A percentile compares a stretch with the other conserved stretches of the same genome.
phyloP scores from a whole-genome alignment of 2,113 vertebrate species.

The Salvelinus namaycush region DNA sequence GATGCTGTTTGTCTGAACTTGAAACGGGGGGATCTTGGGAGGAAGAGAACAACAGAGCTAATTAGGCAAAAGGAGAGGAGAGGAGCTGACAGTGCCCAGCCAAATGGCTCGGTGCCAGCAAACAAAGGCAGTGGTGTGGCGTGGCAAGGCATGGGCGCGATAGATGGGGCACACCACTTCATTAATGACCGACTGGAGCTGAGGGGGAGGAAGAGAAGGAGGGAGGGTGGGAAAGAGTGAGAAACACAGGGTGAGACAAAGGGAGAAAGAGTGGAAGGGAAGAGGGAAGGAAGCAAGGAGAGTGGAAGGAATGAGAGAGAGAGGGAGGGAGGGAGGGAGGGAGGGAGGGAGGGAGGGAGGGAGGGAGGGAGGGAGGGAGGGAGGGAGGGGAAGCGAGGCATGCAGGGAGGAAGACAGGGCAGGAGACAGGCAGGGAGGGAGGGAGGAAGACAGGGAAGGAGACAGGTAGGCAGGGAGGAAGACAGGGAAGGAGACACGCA shows the following conservation, averaged over 20 bases:
- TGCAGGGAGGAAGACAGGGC: constrained; percentile 11
- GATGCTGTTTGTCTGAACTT: constrained; percentile 84
- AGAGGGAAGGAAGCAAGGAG: constrained; percentile 48
- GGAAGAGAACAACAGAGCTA: constrained; percentile 93
- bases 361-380: neutral
- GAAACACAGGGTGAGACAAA: constrained; percentile 66
- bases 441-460: too few relatives aligned
- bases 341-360: too few relatives aligned
- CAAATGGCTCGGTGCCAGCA: constrained; percentile 85
- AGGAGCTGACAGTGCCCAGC: constrained; percentile 71
- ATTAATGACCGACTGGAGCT: constrained; percentile 76
- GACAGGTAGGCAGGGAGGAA: too few relatives aligned
- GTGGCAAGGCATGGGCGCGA: constrained; percentile 7
- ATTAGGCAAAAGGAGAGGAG: constrained; percentile 91
- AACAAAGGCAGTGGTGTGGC: constrained; percentile 59
- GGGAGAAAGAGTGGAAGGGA: constrained; percentile 62
- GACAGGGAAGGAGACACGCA: too few relatives aligned
- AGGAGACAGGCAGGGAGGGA: too few relatives aligned
- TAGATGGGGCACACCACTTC: constrained; percentile 81
- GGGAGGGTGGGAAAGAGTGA: constrained; percentile 57
- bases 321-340: neutral
- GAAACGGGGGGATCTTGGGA: constrained; percentile 83
- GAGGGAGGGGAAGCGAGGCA: neutral
- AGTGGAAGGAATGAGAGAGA: constrained; percentile 1
- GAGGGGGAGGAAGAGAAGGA: constrained; percentile 35